A percentile compares a stretch with the other conserved stretches of the same genome.
These are phyloP conservation scores for Latheticus oryzae DNA, from an alignment of 2,888 invertebrate genomes.

Conservation along the genomic window DNA sequence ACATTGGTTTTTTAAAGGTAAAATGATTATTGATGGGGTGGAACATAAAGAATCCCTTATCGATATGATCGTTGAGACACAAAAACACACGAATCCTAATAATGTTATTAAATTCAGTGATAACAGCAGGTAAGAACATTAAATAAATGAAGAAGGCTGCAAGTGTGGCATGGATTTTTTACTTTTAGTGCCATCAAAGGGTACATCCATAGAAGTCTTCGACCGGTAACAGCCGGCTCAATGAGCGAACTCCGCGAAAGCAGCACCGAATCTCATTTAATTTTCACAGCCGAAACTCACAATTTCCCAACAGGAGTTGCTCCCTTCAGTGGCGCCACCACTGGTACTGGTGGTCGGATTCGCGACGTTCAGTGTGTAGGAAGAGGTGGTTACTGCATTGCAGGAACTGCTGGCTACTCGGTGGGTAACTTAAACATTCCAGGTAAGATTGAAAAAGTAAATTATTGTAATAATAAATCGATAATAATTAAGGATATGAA, in stretches of 20 bases:
- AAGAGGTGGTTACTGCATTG: constrained; percentile 92
- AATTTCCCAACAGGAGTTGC: constrained; percentile 98
- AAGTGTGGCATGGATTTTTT: too few species aligned
- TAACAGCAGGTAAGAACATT: constrained; percentile 85
- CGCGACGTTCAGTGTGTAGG: constrained; percentile 96
- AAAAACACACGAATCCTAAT: constrained; percentile 85
- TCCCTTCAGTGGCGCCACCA: constrained; percentile 97
- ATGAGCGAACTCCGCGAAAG: constrained; percentile 71
- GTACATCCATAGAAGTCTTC: constrained; percentile 76
- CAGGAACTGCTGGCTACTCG: constrained; percentile 96
- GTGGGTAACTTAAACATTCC: constrained; percentile 94
- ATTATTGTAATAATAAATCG: not conserved
- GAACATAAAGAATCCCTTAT: constrained; percentile 86
- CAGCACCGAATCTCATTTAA: constrained; percentile 81
- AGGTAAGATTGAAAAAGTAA: constrained; percentile 67
- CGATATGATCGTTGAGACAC: constrained; percentile 93
- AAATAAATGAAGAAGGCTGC: too few species aligned
- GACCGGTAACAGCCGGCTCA: constrained; percentile 75
- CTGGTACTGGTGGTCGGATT: constrained; percentile 96
- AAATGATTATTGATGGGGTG: constrained; percentile 84
- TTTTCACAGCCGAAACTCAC: constrained; percentile 98
- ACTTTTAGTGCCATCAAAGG: constrained; percentile 86
- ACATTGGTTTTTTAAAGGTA: constrained; percentile 99
- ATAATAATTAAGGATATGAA: constrained; percentile 73
- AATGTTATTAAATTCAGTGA: constrained; percentile 98